Evolutionary conservation across 2,797 vertebrate genomes (phyloP).

Genomic region (Anguilla anguilla): DNA sequence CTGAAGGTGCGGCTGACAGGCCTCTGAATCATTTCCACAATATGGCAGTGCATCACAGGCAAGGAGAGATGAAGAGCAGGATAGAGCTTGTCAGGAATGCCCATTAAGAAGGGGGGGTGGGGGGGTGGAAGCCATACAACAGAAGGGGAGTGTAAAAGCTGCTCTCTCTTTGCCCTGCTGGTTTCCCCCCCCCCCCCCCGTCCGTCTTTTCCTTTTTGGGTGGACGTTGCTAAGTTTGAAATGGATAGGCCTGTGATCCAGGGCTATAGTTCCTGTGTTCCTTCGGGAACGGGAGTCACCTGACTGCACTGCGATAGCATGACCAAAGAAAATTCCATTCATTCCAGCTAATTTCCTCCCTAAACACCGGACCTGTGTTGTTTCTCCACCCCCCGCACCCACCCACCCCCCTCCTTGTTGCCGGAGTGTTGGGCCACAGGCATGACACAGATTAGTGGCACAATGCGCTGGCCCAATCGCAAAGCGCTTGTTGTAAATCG

Average conservation of each 20-base stretch:
- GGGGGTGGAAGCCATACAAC: background rate
- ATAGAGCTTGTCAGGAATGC: conserved; percentile 58
- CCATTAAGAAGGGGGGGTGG: conserved; percentile 41
- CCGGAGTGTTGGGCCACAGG: conserved; percentile 38
- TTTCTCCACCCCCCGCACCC: conserved; percentile 34
- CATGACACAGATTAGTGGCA: conserved; percentile 54
- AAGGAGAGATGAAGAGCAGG: conserved; percentile 49
- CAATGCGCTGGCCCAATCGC: conserved; percentile 35
- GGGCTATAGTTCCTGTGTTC: conserved; percentile 18
- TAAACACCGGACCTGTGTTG: conserved; percentile 52
- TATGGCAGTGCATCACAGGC: conserved; percentile 18
- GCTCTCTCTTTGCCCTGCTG: conserved; percentile 4
- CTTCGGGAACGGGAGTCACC: conserved; percentile 47
- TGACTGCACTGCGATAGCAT: conserved; percentile 48
- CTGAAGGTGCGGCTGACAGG: conserved; percentile 25
- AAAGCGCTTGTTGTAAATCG: conserved; percentile 30
- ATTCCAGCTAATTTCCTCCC: conserved; percentile 56
- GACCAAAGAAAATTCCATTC: conserved; percentile 55
- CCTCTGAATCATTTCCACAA: conserved; percentile 18
- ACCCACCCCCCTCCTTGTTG: conserved; percentile 33
- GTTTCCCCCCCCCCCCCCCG: background rate
- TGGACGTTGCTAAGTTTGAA: background rate
- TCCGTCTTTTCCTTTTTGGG: too few species aligned
- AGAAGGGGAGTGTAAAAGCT: conserved; percentile 23
- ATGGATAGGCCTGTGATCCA: conserved; percentile 21